Evolutionary conservation across 2,888 invertebrate species (phyloP), one percentile per base, ranked within the genome.

Genomic region (Oscheius sp.): DNA sequence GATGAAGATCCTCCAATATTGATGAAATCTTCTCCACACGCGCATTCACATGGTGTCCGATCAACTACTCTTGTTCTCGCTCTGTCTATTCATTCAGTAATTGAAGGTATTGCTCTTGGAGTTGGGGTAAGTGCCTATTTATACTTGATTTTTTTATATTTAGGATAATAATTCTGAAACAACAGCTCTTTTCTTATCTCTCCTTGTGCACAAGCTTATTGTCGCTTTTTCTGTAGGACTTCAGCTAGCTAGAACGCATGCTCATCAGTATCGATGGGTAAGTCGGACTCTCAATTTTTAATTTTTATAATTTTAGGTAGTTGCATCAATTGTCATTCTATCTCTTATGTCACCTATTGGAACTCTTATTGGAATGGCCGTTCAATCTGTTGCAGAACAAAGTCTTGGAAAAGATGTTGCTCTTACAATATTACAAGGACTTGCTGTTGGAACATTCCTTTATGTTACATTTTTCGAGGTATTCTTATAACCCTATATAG

Each of bases 381-480:
- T 85, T 14, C 67, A 77, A 38, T 63, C 71, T 9, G 76, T 77
- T 8, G 68, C 56, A 1, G 71, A 70, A n/a, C 68, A 77, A 41
- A 66, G 73, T 12, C 49, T 72, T 26, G 33, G 54, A 8, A 72
- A 78, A 38, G 81, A 78, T 45, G 22, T 74, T 26, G 66, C 78
- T 28, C 69, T 85, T 9, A 73, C 80, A 1, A 76, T 89, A 47
- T 85, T 90, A 14, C 92, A 95, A 88, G 95, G 94, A 4, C 87
- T 95, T 66, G 95, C 95, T 0, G 92, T 93, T 41, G 95, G 95
- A 24, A 95, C 95, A 0, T 90, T 96, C 61, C 88, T 95, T 3
- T 95, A 95, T 88, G 94, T 95, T 22, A 94, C 95, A 26, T 95
- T 95, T 89, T 95, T 95, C 87, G 95, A 96, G 88, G 93, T 95